A percentile compares a stretch with the other conserved stretches of the same genome.
These are phyloP conservation scores for Nemotelus pantherinus DNA, from an alignment of 2,888 invertebrate genomes.

Conservation along the genomic window DNA sequence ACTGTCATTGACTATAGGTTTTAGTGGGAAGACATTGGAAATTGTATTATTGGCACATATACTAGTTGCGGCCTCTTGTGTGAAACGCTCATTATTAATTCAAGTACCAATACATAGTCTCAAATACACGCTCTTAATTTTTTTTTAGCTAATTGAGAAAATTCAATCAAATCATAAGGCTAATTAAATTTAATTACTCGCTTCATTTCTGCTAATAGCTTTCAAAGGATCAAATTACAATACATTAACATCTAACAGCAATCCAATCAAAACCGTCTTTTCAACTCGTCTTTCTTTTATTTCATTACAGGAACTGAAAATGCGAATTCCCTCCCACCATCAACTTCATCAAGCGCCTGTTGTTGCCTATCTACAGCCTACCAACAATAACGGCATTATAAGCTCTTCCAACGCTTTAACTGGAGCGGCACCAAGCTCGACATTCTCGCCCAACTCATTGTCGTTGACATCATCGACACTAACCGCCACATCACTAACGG, in stretches of 20 bases:
- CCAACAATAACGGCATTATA: conserved; percentile 40
- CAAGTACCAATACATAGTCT: too few relatives aligned
- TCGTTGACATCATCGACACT: conserved; percentile 43
- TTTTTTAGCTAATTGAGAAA: not conserved
- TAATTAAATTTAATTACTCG: conserved; percentile 12
- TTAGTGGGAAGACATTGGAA: too few relatives aligned
- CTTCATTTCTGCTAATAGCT: not conserved
- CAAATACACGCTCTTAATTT: too few relatives aligned
- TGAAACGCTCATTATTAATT: too few relatives aligned
- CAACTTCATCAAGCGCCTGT: conserved; percentile 45
- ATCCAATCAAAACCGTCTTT: not conserved
- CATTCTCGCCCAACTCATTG: conserved; percentile 7
- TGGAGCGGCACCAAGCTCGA: not conserved
- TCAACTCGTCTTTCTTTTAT: conserved; percentile 29
- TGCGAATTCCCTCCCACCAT: conserved; percentile 49
- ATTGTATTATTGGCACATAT: too few relatives aligned
- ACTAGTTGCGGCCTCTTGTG: too few relatives aligned
- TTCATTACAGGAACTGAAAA: conserved; percentile 49
- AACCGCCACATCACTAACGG: conserved; percentile 29
- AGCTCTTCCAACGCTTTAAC: conserved; percentile 21
- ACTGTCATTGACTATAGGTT: too few relatives aligned
- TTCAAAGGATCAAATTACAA: not conserved
- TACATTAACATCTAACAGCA: not conserved
- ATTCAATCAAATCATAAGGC: not conserved
- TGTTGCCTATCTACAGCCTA: conserved; percentile 47